A percentile compares a stretch with the other conserved stretches of the same genome.
phyloP scores from a whole-genome alignment of 2,797 vertebrate species.

The Telmatherina bonti region DNA sequence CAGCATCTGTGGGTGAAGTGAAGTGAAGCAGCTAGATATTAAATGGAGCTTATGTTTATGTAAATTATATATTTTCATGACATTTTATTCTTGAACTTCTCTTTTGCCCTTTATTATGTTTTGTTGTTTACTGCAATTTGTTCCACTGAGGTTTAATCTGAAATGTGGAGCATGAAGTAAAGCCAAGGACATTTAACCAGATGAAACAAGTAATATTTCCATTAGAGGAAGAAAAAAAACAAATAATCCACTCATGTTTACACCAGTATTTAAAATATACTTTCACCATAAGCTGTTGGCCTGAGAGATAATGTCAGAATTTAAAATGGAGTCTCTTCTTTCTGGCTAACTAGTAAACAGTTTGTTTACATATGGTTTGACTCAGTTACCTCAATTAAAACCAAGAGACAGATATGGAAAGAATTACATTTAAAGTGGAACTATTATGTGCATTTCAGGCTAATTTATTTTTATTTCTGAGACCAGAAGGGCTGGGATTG shows the following conservation, averaged over 20 bases:
- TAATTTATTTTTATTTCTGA: no score
- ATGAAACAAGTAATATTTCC: neutral
- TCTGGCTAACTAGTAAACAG: neutral
- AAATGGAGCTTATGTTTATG: no score
- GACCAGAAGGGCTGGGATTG: no score
- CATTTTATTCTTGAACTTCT: neutral
- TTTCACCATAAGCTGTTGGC: neutral
- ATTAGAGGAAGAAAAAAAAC: neutral
- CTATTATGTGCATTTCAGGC: no score
- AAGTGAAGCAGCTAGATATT: neutral
- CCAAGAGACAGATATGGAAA: no score
- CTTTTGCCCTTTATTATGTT: neutral
- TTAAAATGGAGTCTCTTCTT: neutral
- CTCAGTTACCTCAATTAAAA: neutral
- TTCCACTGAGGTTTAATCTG: neutral
- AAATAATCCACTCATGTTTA: neutral
- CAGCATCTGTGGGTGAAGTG: neutral
- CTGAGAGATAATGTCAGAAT: neutral
- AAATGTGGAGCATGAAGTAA: neutral
- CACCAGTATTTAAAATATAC: neutral
- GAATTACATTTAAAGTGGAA: no score
- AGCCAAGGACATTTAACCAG: neutral
- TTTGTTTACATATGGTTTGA: neutral
- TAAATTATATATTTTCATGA: no score
- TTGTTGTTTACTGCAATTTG: neutral